A percentile compares a stretch with the other conserved stretches of the same genome.
These are phyloP conservation scores for Romanogobio albipinnatus DNA, from an alignment of 2,113 vertebrate species.

Conservation along the genomic window DNA sequence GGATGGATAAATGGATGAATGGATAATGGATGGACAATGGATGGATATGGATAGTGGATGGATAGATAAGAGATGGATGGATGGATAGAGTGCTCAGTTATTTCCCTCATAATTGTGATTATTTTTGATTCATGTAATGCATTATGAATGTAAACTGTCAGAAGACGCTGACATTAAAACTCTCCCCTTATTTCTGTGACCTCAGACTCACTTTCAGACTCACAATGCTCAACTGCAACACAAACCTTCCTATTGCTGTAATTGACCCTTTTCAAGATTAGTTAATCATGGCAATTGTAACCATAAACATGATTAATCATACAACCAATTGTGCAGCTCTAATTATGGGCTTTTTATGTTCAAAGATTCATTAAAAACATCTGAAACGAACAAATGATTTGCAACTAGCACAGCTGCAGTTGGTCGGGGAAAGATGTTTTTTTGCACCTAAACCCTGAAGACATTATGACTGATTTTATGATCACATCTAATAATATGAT, in stretches of 20 bases:
- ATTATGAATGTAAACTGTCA: neutral
- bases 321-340: neutral
- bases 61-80: neutral
- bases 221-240: neutral
- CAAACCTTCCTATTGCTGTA: neutral
- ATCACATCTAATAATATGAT: neutral
- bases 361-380: neutral
- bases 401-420: neutral
- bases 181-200: neutral
- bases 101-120: neutral
- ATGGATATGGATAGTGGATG: neutral
- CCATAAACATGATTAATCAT: neutral
- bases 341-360: constrained; percentile 7
- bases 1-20: neutral
- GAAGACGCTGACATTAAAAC: neutral
- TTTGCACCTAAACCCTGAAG: neutral
- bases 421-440: neutral
- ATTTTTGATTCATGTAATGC: neutral
- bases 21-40: neutral
- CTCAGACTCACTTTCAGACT: neutral
- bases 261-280: constrained; percentile 3
- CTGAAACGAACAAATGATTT: neutral
- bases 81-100: neutral
- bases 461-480: neutral
- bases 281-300: neutral